A percentile compares a stretch with the other conserved stretches of the same genome.
These are phyloP conservation scores for Pholis gunnellus DNA, from an alignment of 2,113 vertebrate genomes.

Conservation along the genomic window DNA sequence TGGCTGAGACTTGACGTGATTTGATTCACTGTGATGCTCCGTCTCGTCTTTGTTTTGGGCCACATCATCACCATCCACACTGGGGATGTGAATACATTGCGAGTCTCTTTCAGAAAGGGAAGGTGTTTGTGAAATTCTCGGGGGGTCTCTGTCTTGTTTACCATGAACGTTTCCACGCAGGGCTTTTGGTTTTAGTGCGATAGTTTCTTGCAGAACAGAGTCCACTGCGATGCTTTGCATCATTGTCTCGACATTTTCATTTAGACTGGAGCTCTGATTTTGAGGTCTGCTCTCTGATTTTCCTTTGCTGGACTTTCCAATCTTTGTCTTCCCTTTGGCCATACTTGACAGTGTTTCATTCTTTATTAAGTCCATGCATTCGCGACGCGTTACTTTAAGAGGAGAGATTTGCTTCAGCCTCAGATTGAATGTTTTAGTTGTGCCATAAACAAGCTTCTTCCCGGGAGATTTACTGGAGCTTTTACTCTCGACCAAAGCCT, in stretches of 20 bases:
- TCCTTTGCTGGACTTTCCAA: conserved; percentile 23
- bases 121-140: not conserved
- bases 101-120: conserved; percentile 35
- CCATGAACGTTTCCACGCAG: not conserved
- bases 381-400: conserved; percentile 72
- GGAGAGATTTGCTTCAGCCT: conserved; percentile 86
- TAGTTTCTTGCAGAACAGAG: conserved; percentile 1
- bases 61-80: conserved; percentile 21
- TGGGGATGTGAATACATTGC: conserved; percentile 55
- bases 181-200: conserved; percentile 28
- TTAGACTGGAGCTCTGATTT: conserved; percentile 48
- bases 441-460: conserved; percentile 85
- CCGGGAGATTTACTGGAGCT: conserved; percentile 51
- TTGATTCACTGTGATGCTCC: conserved; percentile 11
- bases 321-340: conserved; percentile 27
- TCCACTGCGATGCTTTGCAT: conserved; percentile 55
- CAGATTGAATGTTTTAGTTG: conserved; percentile 89
- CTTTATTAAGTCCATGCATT: conserved; percentile 78
- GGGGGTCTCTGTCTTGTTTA: conserved; percentile 2
- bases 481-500: conserved; percentile 51
- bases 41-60: conserved; percentile 36
- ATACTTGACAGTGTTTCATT: conserved; percentile 26
- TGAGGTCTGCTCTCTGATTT: not conserved
- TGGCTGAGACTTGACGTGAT: conserved; percentile 38
- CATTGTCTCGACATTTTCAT: conserved; percentile 79